Conservation (phyloP, 2,113 vertebrate genomes). For the Scomber japonicus region DNA sequence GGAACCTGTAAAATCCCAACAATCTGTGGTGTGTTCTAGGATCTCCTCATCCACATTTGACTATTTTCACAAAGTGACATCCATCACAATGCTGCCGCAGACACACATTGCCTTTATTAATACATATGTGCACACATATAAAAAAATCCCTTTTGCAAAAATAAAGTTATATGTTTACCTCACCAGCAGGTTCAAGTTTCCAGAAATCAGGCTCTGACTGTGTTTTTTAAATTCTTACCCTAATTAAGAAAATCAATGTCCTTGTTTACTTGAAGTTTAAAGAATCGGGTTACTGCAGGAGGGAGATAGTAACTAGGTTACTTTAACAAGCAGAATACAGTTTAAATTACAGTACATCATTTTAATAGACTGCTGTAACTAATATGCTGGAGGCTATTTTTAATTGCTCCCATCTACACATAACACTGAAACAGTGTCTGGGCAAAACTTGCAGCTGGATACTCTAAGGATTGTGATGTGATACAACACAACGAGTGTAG, state of each 20-base stretch:
- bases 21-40: too few relatives aligned
- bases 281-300: not conserved
- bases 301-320: not conserved
- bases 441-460: conserved; percentile 8
- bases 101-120: too few relatives aligned
- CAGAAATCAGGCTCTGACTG: too few relatives aligned
- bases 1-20: too few relatives aligned
- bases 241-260: not conserved
- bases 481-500: not conserved
- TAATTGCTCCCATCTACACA: conserved; percentile 5
- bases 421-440: conserved; percentile 2
- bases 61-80: too few relatives aligned
- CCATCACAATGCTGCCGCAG: too few relatives aligned
- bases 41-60: too few relatives aligned
- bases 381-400: conserved; percentile 18
- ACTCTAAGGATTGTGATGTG: conserved; percentile 10
- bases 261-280: not conserved
- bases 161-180: too few relatives aligned
- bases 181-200: too few relatives aligned
- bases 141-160: too few relatives aligned
- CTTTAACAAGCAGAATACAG: not conserved
- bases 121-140: too few relatives aligned
- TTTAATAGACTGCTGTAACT: conserved; percentile 12
- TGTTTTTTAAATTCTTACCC: not conserved
- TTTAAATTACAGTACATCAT: not conserved